phyloP scores from a whole-genome alignment of 2,888 invertebrate genomes.

The Tetragnatha montana region DNA sequence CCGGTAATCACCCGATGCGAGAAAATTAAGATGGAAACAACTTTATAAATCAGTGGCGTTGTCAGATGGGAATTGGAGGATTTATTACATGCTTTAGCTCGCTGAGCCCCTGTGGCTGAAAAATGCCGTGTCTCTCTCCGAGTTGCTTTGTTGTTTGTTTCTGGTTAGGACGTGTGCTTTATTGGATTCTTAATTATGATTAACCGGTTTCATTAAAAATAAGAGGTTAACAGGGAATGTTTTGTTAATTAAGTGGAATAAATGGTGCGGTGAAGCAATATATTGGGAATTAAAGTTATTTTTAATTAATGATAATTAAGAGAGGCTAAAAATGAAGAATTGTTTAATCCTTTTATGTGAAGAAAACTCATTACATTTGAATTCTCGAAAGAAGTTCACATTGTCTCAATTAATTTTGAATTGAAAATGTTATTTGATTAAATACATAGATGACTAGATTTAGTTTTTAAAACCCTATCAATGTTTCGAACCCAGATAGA shows the following conservation, averaged over 20 bases:
- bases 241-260: not conserved
- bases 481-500: too few species aligned
- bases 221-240: not conserved
- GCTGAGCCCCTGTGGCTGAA: not conserved
- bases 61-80: not conserved
- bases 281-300: too few species aligned
- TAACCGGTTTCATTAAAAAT: not conserved
- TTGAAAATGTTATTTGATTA: too few species aligned
- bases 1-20: not conserved
- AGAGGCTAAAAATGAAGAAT: too few species aligned
- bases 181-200: not conserved
- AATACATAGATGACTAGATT: too few species aligned
- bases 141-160: not conserved
- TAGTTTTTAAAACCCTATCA: too few species aligned
- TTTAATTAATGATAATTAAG: too few species aligned
- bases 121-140: not conserved
- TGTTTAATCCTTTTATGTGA: too few species aligned
- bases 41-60: not conserved
- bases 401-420: too few species aligned
- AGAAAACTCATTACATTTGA: too few species aligned
- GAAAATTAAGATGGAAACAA: not conserved
- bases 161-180: not conserved
- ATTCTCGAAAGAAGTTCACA: too few species aligned
- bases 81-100: not conserved
- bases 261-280: too few species aligned